These are phyloP conservation scores for Nematostella vectensis DNA, from an alignment of 92 coral and sea anemone species.

Conservation along the genomic window DNA sequence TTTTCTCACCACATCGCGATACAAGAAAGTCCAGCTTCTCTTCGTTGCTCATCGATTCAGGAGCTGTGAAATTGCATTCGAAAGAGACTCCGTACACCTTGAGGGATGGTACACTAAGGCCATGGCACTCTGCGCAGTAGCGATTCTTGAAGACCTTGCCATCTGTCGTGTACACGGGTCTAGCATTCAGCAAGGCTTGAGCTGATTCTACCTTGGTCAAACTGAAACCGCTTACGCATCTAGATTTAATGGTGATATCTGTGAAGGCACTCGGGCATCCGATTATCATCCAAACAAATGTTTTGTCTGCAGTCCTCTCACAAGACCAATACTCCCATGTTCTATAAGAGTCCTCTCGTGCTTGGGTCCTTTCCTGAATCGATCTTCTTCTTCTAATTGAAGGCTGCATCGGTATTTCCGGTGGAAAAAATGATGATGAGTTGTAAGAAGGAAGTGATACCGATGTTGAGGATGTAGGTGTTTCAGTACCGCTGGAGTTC, in stretches of 20 bases:
- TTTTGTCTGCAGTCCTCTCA: not conserved
- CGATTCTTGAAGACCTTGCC: constrained; percentile 36
- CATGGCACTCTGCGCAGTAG: constrained; percentile 36
- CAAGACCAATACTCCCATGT: too few species aligned
- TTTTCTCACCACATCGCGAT: constrained; percentile 2
- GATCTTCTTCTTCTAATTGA: too few species aligned
- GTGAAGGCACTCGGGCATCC: constrained; percentile 22
- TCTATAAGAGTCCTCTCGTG: too few species aligned
- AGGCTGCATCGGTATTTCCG: too few species aligned
- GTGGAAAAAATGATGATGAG: too few species aligned
- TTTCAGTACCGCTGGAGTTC: too few species aligned
- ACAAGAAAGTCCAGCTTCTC: constrained; percentile 8
- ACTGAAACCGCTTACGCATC: not conserved
- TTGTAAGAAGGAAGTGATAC: too few species aligned
- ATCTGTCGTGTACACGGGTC: constrained; percentile 29
- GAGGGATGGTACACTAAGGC: not conserved
- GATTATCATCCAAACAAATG: constrained; percentile 31
- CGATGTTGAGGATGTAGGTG: too few species aligned
- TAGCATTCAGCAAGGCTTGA: constrained; percentile 9
- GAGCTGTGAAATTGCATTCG: constrained; percentile 15
- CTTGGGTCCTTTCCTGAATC: too few species aligned
- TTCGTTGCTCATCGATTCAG: constrained; percentile 1
- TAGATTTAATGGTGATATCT: constrained; percentile 6
- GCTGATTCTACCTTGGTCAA: constrained; percentile 1
- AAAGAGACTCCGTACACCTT: constrained; percentile 4